These are phyloP conservation scores for Strigamia maritima DNA, from an alignment of 2,888 invertebrate species.

Conservation along the genomic window DNA sequence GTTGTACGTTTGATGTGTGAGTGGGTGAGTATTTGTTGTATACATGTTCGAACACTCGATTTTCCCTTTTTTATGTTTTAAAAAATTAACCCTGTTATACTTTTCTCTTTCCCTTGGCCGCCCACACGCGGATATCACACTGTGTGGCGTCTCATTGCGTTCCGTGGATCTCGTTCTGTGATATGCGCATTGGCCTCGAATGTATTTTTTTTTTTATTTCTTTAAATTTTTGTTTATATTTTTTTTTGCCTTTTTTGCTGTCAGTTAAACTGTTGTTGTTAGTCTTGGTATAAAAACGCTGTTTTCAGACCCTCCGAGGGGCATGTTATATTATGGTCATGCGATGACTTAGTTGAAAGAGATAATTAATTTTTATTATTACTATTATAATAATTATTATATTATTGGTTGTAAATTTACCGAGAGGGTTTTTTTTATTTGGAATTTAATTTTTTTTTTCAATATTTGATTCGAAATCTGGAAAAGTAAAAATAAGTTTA, in stretches of 20 bases:
- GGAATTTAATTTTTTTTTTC: not conserved
- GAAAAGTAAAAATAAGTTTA: not conserved
- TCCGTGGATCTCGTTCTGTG: constrained; percentile 32
- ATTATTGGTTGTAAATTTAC: constrained; percentile 28
- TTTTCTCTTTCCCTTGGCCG: not conserved
- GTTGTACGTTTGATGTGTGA: constrained; percentile 16
- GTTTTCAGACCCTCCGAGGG: constrained; percentile 13
- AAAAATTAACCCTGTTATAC: not conserved
- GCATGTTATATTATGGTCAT: constrained; percentile 4
- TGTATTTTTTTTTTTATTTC: not conserved
- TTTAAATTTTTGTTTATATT: not conserved
- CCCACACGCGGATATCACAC: constrained; percentile 29
- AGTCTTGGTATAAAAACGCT: constrained; percentile 24
- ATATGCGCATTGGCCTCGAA: constrained; percentile 30
- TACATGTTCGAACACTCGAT: not conserved
- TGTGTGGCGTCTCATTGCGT: constrained; percentile 25
- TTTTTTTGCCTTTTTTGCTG: not conserved
- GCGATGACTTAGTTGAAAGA: constrained; percentile 14
- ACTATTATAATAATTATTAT: not conserved
- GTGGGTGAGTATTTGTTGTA: constrained; percentile 1
- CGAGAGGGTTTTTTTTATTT: not conserved
- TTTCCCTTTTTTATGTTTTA: not conserved
- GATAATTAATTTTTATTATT: constrained; percentile 23
- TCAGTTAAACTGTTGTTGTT: constrained; percentile 30
- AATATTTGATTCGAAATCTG: not conserved